Evolutionary conservation across 2,797 vertebrate species (phyloP), one percentile per base, ranked within the genome.

Genomic region (Loriculus beryllinus): DNA sequence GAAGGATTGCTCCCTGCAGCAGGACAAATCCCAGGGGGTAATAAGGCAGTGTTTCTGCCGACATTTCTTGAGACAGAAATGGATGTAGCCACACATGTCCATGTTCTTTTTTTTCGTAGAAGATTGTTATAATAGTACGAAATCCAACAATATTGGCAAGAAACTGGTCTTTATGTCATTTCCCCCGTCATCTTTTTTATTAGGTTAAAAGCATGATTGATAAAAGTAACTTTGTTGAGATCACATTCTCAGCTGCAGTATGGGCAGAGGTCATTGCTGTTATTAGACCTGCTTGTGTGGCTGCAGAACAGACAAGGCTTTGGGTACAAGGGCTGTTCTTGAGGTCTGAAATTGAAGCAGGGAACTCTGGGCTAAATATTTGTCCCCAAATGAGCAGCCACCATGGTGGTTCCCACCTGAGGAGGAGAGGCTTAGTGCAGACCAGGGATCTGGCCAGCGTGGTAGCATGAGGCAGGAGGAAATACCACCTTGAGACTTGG

Each of bases 91-190:
- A 4, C 76, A n/a, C 52, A 16, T 0, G 3, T 18, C 2, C 12
- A 0, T 7, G 33, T 14, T 59, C 72, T 35, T 48, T 76, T 65
- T 37, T 47, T 48, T 76, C 52, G 25, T 49, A 31, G 77, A 14
- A 78, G 65, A 83, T 64, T 49, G 86, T 47, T 60, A 13, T 75
- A 93, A 90, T n/a, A 10, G 60, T 7, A 42, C 6, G 2, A 70
- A 90, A 81, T n/a, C 48, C 76, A 86, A 7, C 91, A 91, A 90
- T 96, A 92, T 90, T 75, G 90, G 85, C 65, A 6, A 75, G 64
- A 35, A 78, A 3, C 48, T 0, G 69, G 10, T 28, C 57, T 23
- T 26, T 59, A 25, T 86, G 90, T 83, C 74, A 26, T 88, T 72
- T 56, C 26, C 60, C 59, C 70, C 3, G 0, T 37, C 64, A 15